Conservation (phyloP, 2,797 vertebrate species). For the Limnodromus scolopaceus region DNA sequence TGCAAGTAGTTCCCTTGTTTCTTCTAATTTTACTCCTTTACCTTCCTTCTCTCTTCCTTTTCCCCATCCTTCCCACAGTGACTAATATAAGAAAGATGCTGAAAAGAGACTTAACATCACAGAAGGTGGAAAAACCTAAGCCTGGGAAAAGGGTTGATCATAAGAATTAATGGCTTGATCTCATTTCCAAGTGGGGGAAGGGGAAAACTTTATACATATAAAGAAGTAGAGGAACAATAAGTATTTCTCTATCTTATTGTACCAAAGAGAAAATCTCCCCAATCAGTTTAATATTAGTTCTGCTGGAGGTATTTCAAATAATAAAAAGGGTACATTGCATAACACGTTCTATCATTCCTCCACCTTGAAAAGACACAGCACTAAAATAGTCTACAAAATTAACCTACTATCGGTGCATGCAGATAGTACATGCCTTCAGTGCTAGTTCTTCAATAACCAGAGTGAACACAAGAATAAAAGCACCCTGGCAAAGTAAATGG, state of each 20-base stretch:
- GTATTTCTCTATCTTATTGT: not conserved
- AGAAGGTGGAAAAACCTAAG: not conserved
- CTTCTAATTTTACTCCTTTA: not conserved
- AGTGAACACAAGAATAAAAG: not conserved
- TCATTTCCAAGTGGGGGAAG: not conserved
- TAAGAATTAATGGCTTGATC: not conserved
- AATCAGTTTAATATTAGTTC: not conserved
- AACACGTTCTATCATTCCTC: not conserved
- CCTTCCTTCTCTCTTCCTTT: not conserved
- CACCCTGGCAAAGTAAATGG: not conserved
- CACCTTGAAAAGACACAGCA: not conserved
- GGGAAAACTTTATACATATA: not conserved
- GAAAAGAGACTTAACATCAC: not conserved
- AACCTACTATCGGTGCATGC: not conserved
- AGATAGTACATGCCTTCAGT: not conserved
- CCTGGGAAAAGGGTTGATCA: not conserved
- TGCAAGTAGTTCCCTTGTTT: not conserved
- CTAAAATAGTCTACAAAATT: not conserved
- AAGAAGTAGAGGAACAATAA: not conserved
- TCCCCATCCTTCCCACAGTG: not conserved
- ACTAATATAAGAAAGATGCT: not conserved
- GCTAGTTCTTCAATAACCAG: not conserved
- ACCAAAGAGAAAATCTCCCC: not conserved
- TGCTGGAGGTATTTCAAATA: not conserved
- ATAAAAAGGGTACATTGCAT: not conserved